These are phyloP conservation scores for Trisateles emortualis DNA, from an alignment of 2,888 invertebrate species.

Conservation along the genomic window DNA sequence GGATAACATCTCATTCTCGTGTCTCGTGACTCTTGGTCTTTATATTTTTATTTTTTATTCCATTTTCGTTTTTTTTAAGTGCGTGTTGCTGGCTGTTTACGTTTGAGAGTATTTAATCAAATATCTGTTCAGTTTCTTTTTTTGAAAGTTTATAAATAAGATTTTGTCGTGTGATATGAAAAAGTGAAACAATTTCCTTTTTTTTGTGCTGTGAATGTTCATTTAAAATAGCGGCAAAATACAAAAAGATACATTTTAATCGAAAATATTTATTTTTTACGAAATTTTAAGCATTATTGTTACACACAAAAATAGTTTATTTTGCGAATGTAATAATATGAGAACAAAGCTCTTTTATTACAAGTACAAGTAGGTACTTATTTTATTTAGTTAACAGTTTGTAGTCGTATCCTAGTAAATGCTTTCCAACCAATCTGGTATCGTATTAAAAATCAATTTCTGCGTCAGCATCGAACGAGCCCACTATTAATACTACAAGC, in stretches of 20 bases:
- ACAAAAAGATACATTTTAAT: too few species aligned
- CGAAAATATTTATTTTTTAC: too few species aligned
- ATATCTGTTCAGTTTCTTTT: conserved; percentile 40
- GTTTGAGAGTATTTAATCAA: conserved; percentile 40
- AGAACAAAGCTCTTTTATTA: too few species aligned
- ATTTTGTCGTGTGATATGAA: not conserved
- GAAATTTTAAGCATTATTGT: too few species aligned
- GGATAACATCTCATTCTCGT: conserved; percentile 63
- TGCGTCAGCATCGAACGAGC: not conserved
- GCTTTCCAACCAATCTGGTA: not conserved
- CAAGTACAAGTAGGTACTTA: too few species aligned
- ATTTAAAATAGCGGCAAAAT: too few species aligned
- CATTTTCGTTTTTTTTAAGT: conserved; percentile 34
- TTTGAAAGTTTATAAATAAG: conserved; percentile 25
- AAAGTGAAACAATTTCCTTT: too few species aligned
- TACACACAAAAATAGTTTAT: too few species aligned
- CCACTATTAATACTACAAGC: conserved; percentile 14
- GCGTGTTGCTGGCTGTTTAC: conserved; percentile 38
- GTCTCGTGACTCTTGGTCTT: conserved; percentile 46
- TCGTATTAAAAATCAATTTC: conserved; percentile 16
- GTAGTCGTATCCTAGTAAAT: too few species aligned
- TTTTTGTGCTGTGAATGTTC: too few species aligned
- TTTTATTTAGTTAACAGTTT: too few species aligned
- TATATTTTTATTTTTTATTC: conserved; percentile 21
- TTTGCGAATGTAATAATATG: too few species aligned